Evolutionary conservation across 2,888 invertebrate genomes (phyloP).

Genomic region (Zaprionus bogoriensis): DNA sequence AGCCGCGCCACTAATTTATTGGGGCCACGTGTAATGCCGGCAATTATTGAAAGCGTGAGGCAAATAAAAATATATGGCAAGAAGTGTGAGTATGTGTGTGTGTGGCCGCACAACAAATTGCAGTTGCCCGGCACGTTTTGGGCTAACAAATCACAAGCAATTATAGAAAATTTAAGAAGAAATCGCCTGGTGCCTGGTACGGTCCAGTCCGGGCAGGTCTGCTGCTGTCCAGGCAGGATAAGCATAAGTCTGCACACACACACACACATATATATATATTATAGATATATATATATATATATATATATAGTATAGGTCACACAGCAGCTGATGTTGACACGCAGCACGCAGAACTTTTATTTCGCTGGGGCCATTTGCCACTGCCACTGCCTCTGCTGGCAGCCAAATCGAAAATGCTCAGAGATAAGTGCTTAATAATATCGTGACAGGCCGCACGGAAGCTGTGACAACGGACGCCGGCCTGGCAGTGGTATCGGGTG

Average conservation of each 20-base stretch:
- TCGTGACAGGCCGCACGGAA: too few species aligned
- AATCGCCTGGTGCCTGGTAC: constrained; percentile 42
- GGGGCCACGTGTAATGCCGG: constrained; percentile 72
- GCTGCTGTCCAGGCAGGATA: too few species aligned
- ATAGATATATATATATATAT: constrained; percentile 1
- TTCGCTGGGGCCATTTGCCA: constrained; percentile 25
- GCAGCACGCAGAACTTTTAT: constrained; percentile 48
- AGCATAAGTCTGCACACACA: neutral
- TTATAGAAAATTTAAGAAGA: constrained; percentile 78
- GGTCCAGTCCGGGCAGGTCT: too few species aligned
- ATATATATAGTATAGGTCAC: constrained; percentile 4
- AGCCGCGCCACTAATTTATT: constrained; percentile 67
- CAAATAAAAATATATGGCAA: constrained; percentile 72
- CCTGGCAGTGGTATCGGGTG: too few species aligned
- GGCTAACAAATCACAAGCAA: constrained; percentile 77
- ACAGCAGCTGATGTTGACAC: constrained; percentile 75
- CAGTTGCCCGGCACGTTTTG: constrained; percentile 73
- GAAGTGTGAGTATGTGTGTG: constrained; percentile 17
- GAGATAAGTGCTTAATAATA: constrained; percentile 66
- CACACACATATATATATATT: neutral
- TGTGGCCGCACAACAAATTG: constrained; percentile 64
- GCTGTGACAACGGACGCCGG: too few species aligned
- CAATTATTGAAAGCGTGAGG: constrained; percentile 78
- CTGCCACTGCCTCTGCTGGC: constrained; percentile 10
- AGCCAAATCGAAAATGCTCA: constrained; percentile 70